phyloP scores from a whole-genome alignment of 92 coral and sea anemone species.

The Palythoa caribaeorum region DNA sequence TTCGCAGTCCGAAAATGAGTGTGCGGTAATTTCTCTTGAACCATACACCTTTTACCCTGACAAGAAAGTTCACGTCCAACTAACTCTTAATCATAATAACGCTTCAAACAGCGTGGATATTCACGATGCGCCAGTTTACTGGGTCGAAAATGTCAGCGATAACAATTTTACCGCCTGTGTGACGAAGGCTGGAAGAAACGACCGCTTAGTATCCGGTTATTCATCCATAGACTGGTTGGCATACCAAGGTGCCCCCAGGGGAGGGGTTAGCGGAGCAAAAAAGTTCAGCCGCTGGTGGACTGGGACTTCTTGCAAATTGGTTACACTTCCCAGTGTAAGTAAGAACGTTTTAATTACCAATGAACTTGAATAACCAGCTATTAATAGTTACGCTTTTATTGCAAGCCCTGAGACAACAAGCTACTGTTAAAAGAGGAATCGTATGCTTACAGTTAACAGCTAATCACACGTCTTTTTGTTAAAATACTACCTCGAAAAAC shows the following conservation, averaged over 20 bases:
- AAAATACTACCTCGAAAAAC: not conserved
- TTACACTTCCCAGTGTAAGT: conserved; percentile 2
- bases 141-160: conserved; percentile 3
- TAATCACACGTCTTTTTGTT: too few species aligned
- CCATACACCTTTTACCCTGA: not conserved
- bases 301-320: not conserved
- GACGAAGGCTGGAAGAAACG: not conserved
- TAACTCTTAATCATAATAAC: not conserved
- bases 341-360: too few species aligned
- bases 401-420: too few species aligned
- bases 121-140: not conserved
- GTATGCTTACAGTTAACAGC: too few species aligned
- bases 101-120: not conserved
- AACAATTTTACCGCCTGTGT: not conserved
- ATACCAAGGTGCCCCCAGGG: conserved; percentile 8
- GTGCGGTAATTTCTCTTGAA: not conserved
- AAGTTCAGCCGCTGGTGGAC: not conserved
- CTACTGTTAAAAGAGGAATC: too few species aligned
- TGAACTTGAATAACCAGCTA: too few species aligned
- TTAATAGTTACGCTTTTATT: too few species aligned
- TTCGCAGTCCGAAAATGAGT: not conserved
- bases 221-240: not conserved
- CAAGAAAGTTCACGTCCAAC: not conserved
- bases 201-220: not conserved
- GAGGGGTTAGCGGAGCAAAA: conserved; percentile 1